Evolutionary conservation across 2,888 invertebrate species (phyloP).

Genomic region (Perizoma flavofasciatum): DNA sequence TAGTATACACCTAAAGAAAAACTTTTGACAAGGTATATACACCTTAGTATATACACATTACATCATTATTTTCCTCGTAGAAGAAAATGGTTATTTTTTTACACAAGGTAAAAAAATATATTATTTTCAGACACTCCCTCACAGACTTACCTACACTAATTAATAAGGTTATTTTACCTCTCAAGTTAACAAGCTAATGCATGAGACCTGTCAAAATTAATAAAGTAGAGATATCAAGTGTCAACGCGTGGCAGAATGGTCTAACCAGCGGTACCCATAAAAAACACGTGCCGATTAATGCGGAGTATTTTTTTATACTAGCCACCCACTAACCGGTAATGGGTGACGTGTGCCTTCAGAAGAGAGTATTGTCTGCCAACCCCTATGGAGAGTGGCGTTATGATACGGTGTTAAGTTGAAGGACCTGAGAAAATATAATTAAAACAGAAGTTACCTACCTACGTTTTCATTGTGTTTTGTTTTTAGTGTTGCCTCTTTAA

Average conservation of each 20-base stretch:
- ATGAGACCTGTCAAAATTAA: conserved; percentile 65
- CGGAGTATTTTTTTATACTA: conserved; percentile 54
- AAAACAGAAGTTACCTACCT: conserved; percentile 2
- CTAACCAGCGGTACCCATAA: conserved; percentile 18
- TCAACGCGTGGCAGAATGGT: conserved; percentile 60
- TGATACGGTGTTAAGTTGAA: conserved; percentile 16
- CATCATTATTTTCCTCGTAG: not conserved
- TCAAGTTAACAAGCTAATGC: conserved; percentile 65
- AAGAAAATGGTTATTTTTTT: conserved; percentile 2
- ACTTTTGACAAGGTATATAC: not conserved
- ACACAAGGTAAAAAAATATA: conserved; percentile 10
- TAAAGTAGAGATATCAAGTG: conserved; percentile 74
- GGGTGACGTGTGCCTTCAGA: conserved; percentile 66
- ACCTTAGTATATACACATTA: too few relatives aligned
- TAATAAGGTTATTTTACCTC: conserved; percentile 30
- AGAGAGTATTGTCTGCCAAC: conserved; percentile 60
- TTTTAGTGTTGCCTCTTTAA: not conserved
- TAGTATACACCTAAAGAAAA: not conserved
- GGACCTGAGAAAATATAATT: conserved; percentile 23
- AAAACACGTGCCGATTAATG: conserved; percentile 31
- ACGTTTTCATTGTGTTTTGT: not conserved
- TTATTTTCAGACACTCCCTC: conserved; percentile 8
- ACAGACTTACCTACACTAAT: conserved; percentile 45
- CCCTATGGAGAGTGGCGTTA: conserved; percentile 24
- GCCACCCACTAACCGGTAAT: conserved; percentile 55